phyloP scores from a whole-genome alignment of 2,113 vertebrate species.

The Dasyurus viverrinus region DNA sequence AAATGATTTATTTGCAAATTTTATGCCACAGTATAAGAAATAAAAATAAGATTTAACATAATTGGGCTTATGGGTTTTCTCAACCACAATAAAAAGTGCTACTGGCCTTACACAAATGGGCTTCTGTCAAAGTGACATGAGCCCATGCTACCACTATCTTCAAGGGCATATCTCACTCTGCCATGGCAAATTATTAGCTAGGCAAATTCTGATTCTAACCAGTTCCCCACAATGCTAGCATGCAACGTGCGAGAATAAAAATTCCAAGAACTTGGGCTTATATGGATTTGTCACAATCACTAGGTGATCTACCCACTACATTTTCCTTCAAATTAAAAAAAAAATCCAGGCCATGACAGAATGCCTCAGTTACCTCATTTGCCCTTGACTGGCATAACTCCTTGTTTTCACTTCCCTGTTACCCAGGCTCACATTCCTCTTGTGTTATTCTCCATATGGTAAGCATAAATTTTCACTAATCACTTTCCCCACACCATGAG shows the following conservation, averaged over 20 bases:
- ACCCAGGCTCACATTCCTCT: background rate
- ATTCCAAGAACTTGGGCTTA: background rate
- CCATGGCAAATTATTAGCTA: background rate
- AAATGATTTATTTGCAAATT: background rate
- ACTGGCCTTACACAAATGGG: background rate
- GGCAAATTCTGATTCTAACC: background rate
- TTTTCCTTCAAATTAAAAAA: background rate
- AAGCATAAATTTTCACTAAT: background rate
- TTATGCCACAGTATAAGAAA: constrained; percentile 7
- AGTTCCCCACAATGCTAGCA: background rate
- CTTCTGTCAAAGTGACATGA: constrained; percentile 6
- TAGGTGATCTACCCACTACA: background rate
- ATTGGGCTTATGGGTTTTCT: constrained; percentile 11
- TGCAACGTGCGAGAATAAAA: background rate
- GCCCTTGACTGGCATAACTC: background rate
- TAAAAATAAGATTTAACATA: constrained; percentile 43
- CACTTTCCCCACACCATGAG: background rate
- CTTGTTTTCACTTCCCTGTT: background rate
- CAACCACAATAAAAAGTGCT: constrained; percentile 6
- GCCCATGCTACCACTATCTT: background rate
- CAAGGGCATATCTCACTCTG: background rate
- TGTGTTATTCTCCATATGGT: background rate
- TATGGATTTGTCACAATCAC: background rate
- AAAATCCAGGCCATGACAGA: background rate
- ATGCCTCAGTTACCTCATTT: background rate